phyloP scores from a whole-genome alignment of 1,140 invertebrate genomes.

The Drosophila teissieri region DNA sequence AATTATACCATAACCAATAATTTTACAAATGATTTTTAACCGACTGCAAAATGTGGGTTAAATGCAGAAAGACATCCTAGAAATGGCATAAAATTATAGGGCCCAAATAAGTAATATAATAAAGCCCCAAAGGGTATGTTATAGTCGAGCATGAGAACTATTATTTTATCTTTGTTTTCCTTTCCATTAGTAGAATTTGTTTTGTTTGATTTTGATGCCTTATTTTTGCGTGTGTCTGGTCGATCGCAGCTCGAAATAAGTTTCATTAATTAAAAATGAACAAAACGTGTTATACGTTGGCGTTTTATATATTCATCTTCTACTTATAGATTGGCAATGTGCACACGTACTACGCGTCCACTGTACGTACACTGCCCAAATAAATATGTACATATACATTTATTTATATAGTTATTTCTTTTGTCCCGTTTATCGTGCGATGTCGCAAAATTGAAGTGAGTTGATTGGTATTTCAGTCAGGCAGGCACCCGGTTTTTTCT shows the following conservation, averaged over 20 bases:
- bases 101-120: too few relatives aligned
- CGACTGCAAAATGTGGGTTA: neutral
- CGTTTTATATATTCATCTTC: constrained; percentile 43
- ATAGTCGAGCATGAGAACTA: neutral
- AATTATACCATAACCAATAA: neutral
- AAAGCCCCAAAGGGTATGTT: constrained; percentile 7
- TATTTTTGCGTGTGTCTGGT: constrained; percentile 56
- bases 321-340: constrained; percentile 58
- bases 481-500: constrained; percentile 2
- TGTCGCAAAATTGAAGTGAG: constrained; percentile 44
- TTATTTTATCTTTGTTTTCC: constrained; percentile 7
- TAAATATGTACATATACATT: constrained; percentile 16
- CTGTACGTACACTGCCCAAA: constrained; percentile 8
- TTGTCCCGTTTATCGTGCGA: constrained; percentile 34
- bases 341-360: constrained; percentile 37
- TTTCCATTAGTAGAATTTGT: constrained; percentile 27
- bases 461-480: constrained; percentile 30
- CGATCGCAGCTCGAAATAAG: constrained; percentile 56
- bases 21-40: neutral
- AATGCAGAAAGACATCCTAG: too few relatives aligned
- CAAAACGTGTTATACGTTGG: constrained; percentile 67
- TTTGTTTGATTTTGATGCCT: constrained; percentile 35
- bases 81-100: too few relatives aligned
- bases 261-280: constrained; percentile 79
- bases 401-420: constrained; percentile 44